Base-by-base conservation (phyloP, 2,888 invertebrate genomes). In the Coelogynopora nodosa region DNA sequence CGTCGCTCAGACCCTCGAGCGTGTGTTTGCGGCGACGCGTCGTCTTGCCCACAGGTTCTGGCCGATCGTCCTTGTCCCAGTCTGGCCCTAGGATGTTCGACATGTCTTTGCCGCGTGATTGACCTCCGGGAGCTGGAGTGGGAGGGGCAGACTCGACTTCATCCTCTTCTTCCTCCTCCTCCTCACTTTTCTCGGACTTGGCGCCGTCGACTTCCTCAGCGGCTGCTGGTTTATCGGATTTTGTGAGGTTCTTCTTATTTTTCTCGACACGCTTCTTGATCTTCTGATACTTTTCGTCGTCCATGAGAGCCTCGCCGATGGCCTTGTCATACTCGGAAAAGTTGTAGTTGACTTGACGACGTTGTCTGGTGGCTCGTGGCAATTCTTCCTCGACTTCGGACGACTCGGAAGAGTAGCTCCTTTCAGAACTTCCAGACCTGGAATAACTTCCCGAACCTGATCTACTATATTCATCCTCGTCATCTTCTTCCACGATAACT, bases 251-350 rank as follows among this genome's bases (percentile, higher is more conserved):
- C 27, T 74, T 74, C 74, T 74, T 74, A 2, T 74, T 74, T 26
- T 74, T 74, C 23, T 74, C 23, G 2, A 74, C 74, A 23, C 74
- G 74, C 82, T 82, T 86, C 49, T 86, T 86, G 18, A 86, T 27
- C 26, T 31, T 30, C 27, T 82, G 74, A 86, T 86, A 86, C 80
- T 86, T 86, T 18, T 86, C 86, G 67, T 86, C 86, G 27, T 86
- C 23, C 27, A 31, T 29, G 0, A 86, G 27, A n/a, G 86, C 86
- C 10, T 86, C 86, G 26, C 80, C 86, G 30, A 86, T 81, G 5
- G 31, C 31, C 31, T 84, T 29, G 80, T 86, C 31, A 28, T 80
- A 81, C 30, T 86, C 86, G 28, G 67, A 67, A 31, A 86, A 86
- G 27, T 80, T 86, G 31, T 86, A 86, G 26, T 80, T 86, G 18